A percentile compares a stretch with the other conserved stretches of the same genome.
These are phyloP conservation scores for Antedon mediterranea DNA, from an alignment of 53 echinoderm and acorn worm species.

Conservation along the genomic window DNA sequence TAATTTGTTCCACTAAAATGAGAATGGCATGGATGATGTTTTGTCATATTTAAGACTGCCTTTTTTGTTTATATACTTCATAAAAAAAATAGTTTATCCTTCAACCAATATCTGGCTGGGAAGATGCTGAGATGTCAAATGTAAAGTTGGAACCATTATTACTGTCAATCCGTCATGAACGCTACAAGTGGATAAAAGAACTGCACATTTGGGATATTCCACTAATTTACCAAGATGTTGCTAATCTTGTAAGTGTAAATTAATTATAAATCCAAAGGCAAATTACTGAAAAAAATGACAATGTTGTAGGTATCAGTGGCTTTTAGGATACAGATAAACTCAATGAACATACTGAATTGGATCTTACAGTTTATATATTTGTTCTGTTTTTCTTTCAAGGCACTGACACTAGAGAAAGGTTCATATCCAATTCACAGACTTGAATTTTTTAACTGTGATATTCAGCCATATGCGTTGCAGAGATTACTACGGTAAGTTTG, in stretches of 20 bases:
- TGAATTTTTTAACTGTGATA: slow-evolving; percentile 58
- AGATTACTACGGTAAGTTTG: slow-evolving; percentile 59
- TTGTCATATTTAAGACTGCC: no score
- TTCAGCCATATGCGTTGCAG: slow-evolving; percentile 50
- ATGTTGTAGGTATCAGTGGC: no score
- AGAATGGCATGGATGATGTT: no score
- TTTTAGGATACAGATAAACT: no score
- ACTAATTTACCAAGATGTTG: slow-evolving; percentile 47
- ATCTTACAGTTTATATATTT: no score
- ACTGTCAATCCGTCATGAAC: slow-evolving; percentile 45
- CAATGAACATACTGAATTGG: no score
- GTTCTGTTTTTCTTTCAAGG: slow-evolving; percentile 17
- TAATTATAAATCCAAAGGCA: no score
- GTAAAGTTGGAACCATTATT: slow-evolving; percentile 65
- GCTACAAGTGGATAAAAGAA: slow-evolving; percentile 90
- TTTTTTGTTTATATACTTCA: no score
- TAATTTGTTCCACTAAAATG: no score
- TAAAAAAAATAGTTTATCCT: slow-evolving; percentile 78
- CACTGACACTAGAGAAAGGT: slow-evolving; percentile 86
- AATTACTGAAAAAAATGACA: no score
- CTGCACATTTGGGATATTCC: slow-evolving; percentile 92
- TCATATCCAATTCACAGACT: slow-evolving; percentile 62
- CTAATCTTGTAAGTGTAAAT: slow-evolving; percentile 50
- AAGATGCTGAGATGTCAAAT: slow-evolving; percentile 65
- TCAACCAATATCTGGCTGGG: slow-evolving; percentile 61